A percentile compares a stretch with the other conserved stretches of the same genome.
Conservation (phyloP, 2,113 vertebrate species). For the cattle (Bos taurus) region ARS-UCD2.0 NC_037357.1:106700001-106700500, state of each 20-base stretch:
- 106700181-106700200: neutral
- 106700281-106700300: neutral
- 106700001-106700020: neutral
- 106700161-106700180: neutral
- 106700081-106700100: neutral
- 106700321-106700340: neutral
- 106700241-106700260: neutral
- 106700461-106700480: neutral
- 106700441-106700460: neutral
- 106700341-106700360: neutral
- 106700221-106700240: neutral
- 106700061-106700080: neutral
- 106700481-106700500: neutral
- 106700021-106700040: neutral
- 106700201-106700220: neutral
- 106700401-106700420: neutral
- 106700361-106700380: neutral
- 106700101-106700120: neutral
- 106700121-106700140: neutral
- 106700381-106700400: neutral
- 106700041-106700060: neutral
- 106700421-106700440: neutral
- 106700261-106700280: neutral
- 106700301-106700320: neutral
- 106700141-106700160: neutral